Percentiles rank a stretch among this genome's conserved stretches.
phyloP scores from a whole-genome alignment of 2,888 invertebrate genomes.

The Noctuana brunneofusca region DNA sequence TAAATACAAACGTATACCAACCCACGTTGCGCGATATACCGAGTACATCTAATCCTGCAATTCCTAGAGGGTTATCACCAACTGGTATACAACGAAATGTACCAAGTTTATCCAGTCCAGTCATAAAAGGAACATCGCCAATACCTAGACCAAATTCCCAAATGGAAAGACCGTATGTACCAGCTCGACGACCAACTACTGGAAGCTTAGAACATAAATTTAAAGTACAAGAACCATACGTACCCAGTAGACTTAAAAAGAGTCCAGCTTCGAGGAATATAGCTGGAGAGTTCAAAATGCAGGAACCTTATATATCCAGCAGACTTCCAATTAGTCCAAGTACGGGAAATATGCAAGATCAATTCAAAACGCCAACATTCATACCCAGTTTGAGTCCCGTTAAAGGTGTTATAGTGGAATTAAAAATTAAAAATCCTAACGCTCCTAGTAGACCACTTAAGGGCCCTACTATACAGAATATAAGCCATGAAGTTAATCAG shows the following conservation, averaged over 20 bases:
- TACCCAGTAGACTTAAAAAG: constrained; percentile 1
- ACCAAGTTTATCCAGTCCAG: constrained; percentile 11
- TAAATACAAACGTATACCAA: constrained; percentile 2
- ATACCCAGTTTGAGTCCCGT: constrained; percentile 1
- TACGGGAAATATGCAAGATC: background rate
- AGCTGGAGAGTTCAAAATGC: background rate
- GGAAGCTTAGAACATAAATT: constrained; percentile 2
- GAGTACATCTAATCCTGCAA: constrained; percentile 5
- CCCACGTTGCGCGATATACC: background rate
- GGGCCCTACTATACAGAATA: background rate
- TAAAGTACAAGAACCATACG: background rate
- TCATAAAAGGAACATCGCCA: background rate
- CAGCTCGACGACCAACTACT: background rate
- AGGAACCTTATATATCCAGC: constrained; percentile 2
- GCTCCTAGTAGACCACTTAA: background rate
- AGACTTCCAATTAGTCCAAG: constrained; percentile 3
- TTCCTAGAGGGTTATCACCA: background rate
- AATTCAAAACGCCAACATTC: background rate
- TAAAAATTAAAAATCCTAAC: background rate
- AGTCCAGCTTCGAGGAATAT: constrained; percentile 9
- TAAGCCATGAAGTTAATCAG: background rate
- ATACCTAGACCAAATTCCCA: background rate
- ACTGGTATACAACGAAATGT: constrained; percentile 6
- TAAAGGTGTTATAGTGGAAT: background rate
- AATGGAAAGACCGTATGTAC: background rate